Evolutionary conservation across 2,113 vertebrate species (phyloP), one percentile per base, ranked within the genome.

Genomic region (Malaclemys terrapin): DNA sequence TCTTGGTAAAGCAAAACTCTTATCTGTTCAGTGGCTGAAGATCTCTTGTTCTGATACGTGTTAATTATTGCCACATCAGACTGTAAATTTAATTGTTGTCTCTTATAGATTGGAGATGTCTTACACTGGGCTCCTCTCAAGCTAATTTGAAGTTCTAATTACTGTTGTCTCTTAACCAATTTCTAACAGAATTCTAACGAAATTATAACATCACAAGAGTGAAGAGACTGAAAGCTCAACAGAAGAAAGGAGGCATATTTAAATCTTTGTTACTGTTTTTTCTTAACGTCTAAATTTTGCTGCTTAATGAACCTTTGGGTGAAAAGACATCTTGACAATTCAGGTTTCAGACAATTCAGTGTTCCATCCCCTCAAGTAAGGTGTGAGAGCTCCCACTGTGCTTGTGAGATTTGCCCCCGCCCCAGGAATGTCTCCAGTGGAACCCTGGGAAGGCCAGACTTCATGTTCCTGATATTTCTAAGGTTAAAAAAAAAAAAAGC

Each of bases 331-430:
- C 42, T 78, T 47, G 24, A 47, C 24, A 47, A 47, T 45, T 47
- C 12, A 78, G 42, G 42, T 45, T 45, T 45, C 42, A 45, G 24
- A 47, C 24, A 47, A 47, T 45, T 47, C 12, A 78, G 42, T 42
- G 29, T 45, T 25, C 72, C 11, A 7, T 76, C 72, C 24, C 69
- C 11, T 45, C 72, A 6, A 76, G 38, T 19, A 69, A n/a, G 62
- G 35, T n/a, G 35, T n/a, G 38, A 76, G 10, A 76, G 22, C 38
- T 42, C 22, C n/a, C 72, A 76, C 24, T 24, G 20, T 38, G 11
- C 11, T 16, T 45, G 5, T 42, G 72, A 22, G 38, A 11, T 5
- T 52, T 3, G 2, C 52, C 1, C 19, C 53, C 10, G 1, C 72
- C 42, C 22, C 11, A 9, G 8, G 8, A 35, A 22, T 10, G 19